Evolutionary conservation across 2,797 vertebrate genomes (phyloP).

Genomic region (Enteromius viviparus): DNA sequence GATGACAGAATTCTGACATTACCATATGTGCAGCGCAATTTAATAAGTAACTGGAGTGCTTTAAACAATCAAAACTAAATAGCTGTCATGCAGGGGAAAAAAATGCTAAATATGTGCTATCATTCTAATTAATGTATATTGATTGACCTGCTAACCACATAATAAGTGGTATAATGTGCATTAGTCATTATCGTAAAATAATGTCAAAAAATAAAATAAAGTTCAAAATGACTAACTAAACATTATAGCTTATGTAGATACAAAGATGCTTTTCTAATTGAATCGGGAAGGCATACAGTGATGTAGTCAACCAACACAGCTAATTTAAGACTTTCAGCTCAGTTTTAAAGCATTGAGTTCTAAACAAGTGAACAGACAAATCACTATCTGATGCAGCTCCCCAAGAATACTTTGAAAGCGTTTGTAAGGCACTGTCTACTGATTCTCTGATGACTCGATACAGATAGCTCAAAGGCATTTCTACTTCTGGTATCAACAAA

Average conservation of each 20-base stretch:
- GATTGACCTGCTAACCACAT: neutral
- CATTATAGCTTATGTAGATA: neutral
- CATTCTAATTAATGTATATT: neutral
- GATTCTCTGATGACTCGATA: slow-evolving; percentile 2
- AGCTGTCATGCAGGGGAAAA: neutral
- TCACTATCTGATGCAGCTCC: neutral
- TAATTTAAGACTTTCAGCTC: neutral
- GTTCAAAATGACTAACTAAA: neutral
- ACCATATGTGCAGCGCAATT: slow-evolving; percentile 24
- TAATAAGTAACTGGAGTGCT: neutral
- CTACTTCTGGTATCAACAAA: slow-evolving; percentile 27
- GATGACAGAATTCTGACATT: slow-evolving; percentile 4
- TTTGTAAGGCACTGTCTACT: neutral
- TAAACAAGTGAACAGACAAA: slow-evolving; percentile 2
- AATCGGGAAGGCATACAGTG: neutral
- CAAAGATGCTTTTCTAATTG: neutral
- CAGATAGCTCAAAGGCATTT: slow-evolving; percentile 15
- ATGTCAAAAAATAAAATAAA: neutral
- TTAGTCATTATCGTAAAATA: neutral
- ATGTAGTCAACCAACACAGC: neutral
- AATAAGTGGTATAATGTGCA: neutral
- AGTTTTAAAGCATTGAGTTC: neutral
- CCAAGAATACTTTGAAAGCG: slow-evolving; percentile 1
- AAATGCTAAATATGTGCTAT: neutral
- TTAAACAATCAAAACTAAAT: slow-evolving; percentile 13